Base-by-base conservation (phyloP, 2,888 invertebrate genomes). In the Chelonus formosanus region DNA sequence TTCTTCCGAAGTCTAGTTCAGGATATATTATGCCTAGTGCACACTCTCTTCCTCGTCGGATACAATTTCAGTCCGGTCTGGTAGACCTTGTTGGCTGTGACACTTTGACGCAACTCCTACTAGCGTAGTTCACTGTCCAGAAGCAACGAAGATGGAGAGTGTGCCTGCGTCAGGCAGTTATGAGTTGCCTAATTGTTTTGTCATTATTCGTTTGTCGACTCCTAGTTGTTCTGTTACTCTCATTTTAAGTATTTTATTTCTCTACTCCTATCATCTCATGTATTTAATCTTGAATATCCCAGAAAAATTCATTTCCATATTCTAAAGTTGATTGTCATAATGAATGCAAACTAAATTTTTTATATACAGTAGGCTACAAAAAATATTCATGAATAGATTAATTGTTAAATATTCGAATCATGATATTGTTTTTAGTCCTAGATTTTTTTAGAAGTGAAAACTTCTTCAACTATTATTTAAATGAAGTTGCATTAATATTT, bases 111-210 rank as follows among this genome's bases (percentile, higher is more conserved):
- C 75, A 79, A 80, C 78, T 80, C 76, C 71, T 61, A 56, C 50
- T 7, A 36, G 44, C 55, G 47, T 60, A 54, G 65, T 64, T 47
- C 55, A 63, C 55, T 56, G 52, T 65, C 54, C 53, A 62, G 55
- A 36, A 53, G 63, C 44, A 59, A 67, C 60, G 47, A 32, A 48
- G 65, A 67, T 70, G 73, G 72, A 69, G 74, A 75, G 77, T 73
- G 67, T 71, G 69, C 45, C 75, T 81, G 83, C 75, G 71, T 74
- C 69, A 74, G 81, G 80, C 83, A 84, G 83, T 83, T 83, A 82
- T 83, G 81, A 83, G 79, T 83, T 83, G 77, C 78, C 78, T 82
- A 82, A 84, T 82, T 84, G 83, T 83, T 82, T 81, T 81, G 81
- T 82, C 81, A 81, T 81, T 81, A 79, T 82, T 81, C 76, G 71